These are phyloP conservation scores for Eupeodes latifasciatus DNA, from an alignment of 2,888 invertebrate genomes.

Conservation along the genomic window DNA sequence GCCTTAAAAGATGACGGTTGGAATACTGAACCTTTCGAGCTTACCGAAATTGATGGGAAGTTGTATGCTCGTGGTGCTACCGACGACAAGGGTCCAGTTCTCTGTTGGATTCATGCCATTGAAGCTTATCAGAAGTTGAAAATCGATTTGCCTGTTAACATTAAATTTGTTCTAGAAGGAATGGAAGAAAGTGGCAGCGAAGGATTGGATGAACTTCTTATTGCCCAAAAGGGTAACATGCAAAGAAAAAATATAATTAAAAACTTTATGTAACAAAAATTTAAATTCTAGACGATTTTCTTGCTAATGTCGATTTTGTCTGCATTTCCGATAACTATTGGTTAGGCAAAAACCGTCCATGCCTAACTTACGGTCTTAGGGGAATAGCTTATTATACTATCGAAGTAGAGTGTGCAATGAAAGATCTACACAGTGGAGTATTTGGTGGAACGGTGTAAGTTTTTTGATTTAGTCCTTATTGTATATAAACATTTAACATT, in stretches of 20 bases:
- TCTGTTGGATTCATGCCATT: slow-evolving; percentile 97
- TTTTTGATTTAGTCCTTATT: too few species aligned
- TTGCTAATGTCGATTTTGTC: slow-evolving; percentile 94
- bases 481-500: background rate
- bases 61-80: slow-evolving; percentile 95
- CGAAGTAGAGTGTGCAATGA: slow-evolving; percentile 94
- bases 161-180: slow-evolving; percentile 97
- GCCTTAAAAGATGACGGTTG: slow-evolving; percentile 97
- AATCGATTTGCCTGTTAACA: slow-evolving; percentile 88
- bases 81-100: slow-evolving; percentile 97
- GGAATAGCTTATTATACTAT: slow-evolving; percentile 96
- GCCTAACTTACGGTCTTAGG: slow-evolving; percentile 97
- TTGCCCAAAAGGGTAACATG: slow-evolving; percentile 85
- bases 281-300: slow-evolving; percentile 86
- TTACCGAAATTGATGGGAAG: slow-evolving; percentile 94
- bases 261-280: background rate
- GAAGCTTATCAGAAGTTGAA: slow-evolving; percentile 92
- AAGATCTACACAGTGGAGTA: slow-evolving; percentile 98
- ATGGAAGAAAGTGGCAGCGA: slow-evolving; percentile 99
- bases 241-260: background rate
- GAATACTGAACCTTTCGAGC: slow-evolving; percentile 96
- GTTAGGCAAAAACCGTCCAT: slow-evolving; percentile 98
- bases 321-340: slow-evolving; percentile 99
- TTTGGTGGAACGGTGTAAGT: slow-evolving; percentile 94
- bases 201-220: slow-evolving; percentile 95